Evolutionary conservation across 2,113 vertebrate species (phyloP).

Genomic region (Pycnonotus jocosus): DNA sequence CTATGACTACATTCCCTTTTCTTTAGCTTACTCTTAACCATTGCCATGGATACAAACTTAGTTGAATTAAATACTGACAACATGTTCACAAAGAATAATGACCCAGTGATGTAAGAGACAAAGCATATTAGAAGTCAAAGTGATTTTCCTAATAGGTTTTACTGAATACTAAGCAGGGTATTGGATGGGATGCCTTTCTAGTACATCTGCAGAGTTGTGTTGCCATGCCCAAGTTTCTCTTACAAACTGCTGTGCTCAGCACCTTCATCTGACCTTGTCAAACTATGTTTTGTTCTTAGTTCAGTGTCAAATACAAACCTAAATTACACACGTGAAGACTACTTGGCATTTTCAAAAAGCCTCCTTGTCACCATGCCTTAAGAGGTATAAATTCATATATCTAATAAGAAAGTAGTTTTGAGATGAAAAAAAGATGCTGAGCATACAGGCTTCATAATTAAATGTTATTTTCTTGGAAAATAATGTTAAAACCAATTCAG

Average conservation of each 20-base stretch:
- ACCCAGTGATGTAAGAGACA: not conserved
- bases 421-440: not conserved
- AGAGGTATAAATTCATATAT: not conserved
- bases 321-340: not conserved
- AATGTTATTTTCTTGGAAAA: not conserved
- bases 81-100: conserved; percentile 45
- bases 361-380: not conserved
- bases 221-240: not conserved
- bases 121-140: conserved; percentile 41
- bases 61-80: conserved; percentile 48
- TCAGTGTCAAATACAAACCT: not conserved
- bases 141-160: conserved; percentile 14
- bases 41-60: conserved; percentile 47
- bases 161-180: not conserved
- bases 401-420: not conserved
- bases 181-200: not conserved
- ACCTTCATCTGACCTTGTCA: not conserved
- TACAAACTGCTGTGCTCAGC: not conserved
- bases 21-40: not conserved
- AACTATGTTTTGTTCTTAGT: not conserved
- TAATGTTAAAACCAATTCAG: not conserved
- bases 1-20: not conserved
- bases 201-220: not conserved
- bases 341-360: not conserved
- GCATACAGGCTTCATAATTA: not conserved